A percentile compares a stretch with the other conserved stretches of the same genome.
Evolutionary conservation across 1,140 invertebrate species (phyloP).

Genomic region (Harlomillsia oculata): DNA sequence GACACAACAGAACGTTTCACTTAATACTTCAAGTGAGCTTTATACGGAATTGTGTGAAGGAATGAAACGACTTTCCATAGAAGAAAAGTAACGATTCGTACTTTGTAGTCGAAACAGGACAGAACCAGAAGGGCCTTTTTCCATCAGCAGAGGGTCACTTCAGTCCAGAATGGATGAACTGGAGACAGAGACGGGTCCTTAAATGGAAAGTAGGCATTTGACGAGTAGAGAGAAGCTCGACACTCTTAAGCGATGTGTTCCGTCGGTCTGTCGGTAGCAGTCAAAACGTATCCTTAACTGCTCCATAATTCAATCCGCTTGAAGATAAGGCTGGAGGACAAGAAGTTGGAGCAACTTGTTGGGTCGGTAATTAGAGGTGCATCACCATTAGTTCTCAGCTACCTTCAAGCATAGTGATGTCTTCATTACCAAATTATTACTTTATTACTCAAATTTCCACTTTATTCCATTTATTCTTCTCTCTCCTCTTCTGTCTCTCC

Average conservation of each 20-base stretch:
- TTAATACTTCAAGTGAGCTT: no score
- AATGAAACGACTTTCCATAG: no score
- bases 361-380: constrained; percentile 19
- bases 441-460: constrained; percentile 17
- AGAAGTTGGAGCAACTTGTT: constrained; percentile 20
- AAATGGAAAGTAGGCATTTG: background rate
- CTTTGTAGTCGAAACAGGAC: background rate
- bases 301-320: constrained; percentile 16
- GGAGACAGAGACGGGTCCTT: no score
- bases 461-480: constrained; percentile 11
- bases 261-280: constrained; percentile 8
- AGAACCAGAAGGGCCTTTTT: no score
- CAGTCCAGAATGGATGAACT: background rate
- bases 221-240: background rate
- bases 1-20: no score
- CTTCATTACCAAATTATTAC: constrained; percentile 15
- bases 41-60: no score
- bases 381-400: constrained; percentile 22
- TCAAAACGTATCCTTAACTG: constrained; percentile 11
- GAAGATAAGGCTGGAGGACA: constrained; percentile 18
- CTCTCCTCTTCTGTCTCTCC: constrained; percentile 2
- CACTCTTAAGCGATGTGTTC: background rate
- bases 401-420: constrained; percentile 16
- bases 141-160: no score
- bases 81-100: no score